These are phyloP conservation scores for Microcebus jonahi DNA, from an alignment of 2,113 vertebrate species.

Conservation along the genomic window DNA sequence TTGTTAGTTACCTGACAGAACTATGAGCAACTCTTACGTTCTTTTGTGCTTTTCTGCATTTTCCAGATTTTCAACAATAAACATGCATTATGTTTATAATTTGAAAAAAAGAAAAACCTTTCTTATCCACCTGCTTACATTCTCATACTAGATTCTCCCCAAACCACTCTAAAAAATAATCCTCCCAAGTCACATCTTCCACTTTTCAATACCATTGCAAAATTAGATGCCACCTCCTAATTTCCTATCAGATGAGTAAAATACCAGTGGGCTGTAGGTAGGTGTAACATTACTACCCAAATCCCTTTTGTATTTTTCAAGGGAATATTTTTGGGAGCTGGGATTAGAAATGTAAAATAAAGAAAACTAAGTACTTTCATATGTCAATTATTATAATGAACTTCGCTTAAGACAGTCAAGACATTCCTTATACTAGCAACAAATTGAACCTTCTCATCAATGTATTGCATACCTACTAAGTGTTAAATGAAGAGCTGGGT, in stretches of 20 bases:
- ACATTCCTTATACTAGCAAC: not conserved
- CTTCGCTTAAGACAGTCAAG: conserved; percentile 20
- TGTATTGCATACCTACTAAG: not conserved
- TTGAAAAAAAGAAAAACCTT: conserved; percentile 1
- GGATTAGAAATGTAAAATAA: conserved; percentile 34
- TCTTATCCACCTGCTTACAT: not conserved
- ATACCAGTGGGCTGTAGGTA: not conserved
- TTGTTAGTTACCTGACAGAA: not conserved
- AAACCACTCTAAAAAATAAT: not conserved
- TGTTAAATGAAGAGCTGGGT: not conserved
- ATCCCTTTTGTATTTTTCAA: conserved; percentile 1
- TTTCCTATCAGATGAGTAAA: conserved; percentile 5
- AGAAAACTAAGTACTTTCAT: conserved; percentile 15
- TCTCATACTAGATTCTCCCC: not conserved
- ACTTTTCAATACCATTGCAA: not conserved
- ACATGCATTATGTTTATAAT: not conserved
- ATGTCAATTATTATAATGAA: conserved; percentile 17
- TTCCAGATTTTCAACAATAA: conserved; percentile 31
- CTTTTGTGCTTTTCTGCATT: conserved; percentile 8
- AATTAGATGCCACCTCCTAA: not conserved
- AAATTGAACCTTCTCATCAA: conserved; percentile 6
- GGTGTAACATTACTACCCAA: not conserved
- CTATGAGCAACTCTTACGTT: not conserved
- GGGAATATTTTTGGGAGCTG: not conserved
- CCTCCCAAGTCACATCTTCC: not conserved